These are phyloP conservation scores for Pandemis cinnamomeana DNA, from an alignment of 2,888 invertebrate species.

Conservation along the genomic window DNA sequence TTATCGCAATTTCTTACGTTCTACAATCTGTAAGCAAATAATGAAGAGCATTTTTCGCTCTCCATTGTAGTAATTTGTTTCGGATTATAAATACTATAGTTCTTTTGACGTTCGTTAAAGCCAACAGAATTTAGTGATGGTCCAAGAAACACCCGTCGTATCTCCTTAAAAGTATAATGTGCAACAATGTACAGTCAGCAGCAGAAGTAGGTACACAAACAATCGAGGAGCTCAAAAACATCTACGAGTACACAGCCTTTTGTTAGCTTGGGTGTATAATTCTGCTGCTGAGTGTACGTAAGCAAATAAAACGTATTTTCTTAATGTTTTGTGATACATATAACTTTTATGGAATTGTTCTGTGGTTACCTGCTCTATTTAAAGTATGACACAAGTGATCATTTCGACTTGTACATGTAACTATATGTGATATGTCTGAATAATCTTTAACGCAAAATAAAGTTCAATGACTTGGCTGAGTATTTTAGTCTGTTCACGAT, in stretches of 20 bases:
- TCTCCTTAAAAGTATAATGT: not conserved
- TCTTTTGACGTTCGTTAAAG: too few species aligned
- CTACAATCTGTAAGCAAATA: conserved; percentile 33
- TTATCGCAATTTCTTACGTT: conserved; percentile 25
- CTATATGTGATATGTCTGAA: not conserved
- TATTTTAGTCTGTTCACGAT: conserved; percentile 47
- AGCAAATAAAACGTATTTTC: not conserved
- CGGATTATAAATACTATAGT: not conserved
- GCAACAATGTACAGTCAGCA: not conserved
- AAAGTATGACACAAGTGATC: too few species aligned
- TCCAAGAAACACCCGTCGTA: not conserved
- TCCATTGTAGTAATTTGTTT: not conserved
- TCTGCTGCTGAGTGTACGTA: not conserved
- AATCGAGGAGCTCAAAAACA: too few species aligned
- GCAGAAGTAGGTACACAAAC: too few species aligned
- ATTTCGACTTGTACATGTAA: not conserved
- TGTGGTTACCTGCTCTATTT: not conserved
- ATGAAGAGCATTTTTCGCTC: conserved; percentile 1
- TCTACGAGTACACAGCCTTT: too few species aligned
- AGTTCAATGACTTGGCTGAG: conserved; percentile 40
- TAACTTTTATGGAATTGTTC: not conserved
- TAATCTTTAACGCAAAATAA: conserved; percentile 15
- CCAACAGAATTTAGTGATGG: not conserved
- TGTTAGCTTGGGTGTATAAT: too few species aligned
- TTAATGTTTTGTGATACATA: not conserved